Evolutionary conservation across 2,888 invertebrate genomes (phyloP), one percentile per base, ranked within the genome.

Genomic region (Drosophila birchii): DNA sequence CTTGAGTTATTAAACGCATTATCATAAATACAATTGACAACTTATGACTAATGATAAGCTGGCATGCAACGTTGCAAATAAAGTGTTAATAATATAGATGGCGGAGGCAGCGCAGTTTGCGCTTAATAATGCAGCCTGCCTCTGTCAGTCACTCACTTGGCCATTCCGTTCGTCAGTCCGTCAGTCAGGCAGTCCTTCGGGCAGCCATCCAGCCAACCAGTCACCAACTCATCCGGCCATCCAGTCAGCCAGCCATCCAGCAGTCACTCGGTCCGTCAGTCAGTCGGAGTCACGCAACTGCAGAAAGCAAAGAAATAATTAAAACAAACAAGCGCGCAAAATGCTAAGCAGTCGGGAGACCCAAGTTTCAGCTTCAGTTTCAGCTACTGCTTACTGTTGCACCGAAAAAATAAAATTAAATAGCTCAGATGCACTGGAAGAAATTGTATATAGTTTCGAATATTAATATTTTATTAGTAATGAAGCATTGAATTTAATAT

Each of bases 41-140:
- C 83, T 88, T 82, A 83, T 83, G 88, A 88, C 88, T 88, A 87
- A 87, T 86, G 85, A 88, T 88, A 81, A 82, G 80, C 74, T 80
- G 78, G 80, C 86, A 88, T 87, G 86, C 86, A 85, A 88, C 81
- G 49, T 75, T 49, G 47, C 81, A 86, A 86, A 86, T 88, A 88
- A 88, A 88, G 88, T 88, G 88, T 86, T 88, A 88, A 88, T 88
- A 87, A 88, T 87, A 87, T 88, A 88, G 86, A 86, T 88, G 84
- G 86, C 78, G 76, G 75, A 69, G 79, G 84, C 84, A 81, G 86
- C 63, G 83, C 76, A 88, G 86, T 86, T 86, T 88, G 81, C 86
- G 88, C 86, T 88, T 86, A 86, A 86, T 88, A 88, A 86, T 81
- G 58, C 80, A 73, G 73, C 64, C 68, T 67, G 68, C 68, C 68